Conservation (phyloP, 2,888 invertebrate species). For the Blera fallax region DNA sequence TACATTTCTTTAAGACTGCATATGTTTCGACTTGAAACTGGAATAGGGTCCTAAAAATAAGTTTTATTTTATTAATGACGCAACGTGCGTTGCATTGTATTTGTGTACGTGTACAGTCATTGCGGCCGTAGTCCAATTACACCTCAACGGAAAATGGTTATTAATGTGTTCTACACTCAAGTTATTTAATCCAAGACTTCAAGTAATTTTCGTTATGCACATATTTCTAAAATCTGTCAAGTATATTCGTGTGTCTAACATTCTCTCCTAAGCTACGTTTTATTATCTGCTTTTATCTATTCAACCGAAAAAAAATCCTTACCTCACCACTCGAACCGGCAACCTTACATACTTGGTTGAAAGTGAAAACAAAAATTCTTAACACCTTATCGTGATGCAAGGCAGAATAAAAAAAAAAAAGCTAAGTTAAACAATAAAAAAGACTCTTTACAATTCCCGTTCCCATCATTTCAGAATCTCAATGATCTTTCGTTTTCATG, state of each 20-base stretch:
- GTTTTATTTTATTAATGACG: too few relatives aligned
- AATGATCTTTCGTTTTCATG: constrained; percentile 47
- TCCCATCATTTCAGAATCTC: constrained; percentile 41
- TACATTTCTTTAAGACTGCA: too few relatives aligned
- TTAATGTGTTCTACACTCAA: background rate
- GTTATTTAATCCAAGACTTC: background rate
- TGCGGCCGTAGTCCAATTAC: background rate
- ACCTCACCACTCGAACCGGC: background rate
- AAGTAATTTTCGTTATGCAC: background rate
- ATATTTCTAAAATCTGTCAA: background rate
- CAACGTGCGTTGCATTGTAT: too few relatives aligned
- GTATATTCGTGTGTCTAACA: background rate
- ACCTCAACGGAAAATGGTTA: background rate
- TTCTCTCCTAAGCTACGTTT: background rate
- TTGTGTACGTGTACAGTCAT: too few relatives aligned
- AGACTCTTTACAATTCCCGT: constrained; percentile 20
- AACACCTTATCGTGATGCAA: constrained; percentile 18
- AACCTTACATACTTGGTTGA: background rate
- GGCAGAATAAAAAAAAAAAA: constrained; percentile 3
- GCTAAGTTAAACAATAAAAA: constrained; percentile 4
- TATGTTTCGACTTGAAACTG: too few relatives aligned
- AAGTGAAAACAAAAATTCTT: constrained; percentile 41
- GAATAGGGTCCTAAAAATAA: too few relatives aligned
- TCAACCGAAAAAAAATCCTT: background rate
- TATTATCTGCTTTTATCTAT: too few relatives aligned